Conservation (phyloP, 2,113 vertebrate species). For the Rynchops niger region DNA sequence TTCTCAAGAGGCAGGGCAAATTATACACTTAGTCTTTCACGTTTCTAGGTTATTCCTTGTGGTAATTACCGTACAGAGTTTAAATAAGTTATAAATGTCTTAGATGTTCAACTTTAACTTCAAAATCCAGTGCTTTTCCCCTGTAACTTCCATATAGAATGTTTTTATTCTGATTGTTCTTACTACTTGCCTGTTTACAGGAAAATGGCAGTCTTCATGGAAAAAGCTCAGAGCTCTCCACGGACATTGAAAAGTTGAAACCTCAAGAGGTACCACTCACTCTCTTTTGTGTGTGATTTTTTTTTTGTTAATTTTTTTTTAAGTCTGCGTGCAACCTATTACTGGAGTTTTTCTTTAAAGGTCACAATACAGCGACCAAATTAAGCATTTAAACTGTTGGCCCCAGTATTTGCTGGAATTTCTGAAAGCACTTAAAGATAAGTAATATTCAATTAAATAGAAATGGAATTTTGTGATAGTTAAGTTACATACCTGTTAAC, state of each 20-base stretch:
- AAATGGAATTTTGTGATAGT: not conserved
- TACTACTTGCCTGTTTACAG: conserved; percentile 19
- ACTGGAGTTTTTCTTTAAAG: not conserved
- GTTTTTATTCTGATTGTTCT: not conserved
- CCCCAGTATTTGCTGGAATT: not conserved
- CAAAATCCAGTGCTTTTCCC: not conserved
- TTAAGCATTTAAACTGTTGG: not conserved
- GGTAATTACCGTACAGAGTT: not conserved
- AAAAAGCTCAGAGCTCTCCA: conserved; percentile 69
- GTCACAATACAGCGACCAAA: not conserved
- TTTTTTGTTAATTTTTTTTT: not conserved
- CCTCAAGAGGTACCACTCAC: conserved; percentile 60
- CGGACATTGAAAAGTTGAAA: conserved; percentile 71
- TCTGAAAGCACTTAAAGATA: not conserved
- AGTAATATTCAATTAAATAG: not conserved
- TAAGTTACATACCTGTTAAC: not conserved
- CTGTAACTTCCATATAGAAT: not conserved
- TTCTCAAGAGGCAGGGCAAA: not conserved
- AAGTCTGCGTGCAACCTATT: not conserved
- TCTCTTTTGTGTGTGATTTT: not conserved
- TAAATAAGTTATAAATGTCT: not conserved
- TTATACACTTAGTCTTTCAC: not conserved
- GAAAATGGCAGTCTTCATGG: conserved; percentile 71
- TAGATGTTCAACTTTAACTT: not conserved
- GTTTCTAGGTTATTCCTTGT: not conserved